These are phyloP conservation scores for Folsomia manolachei DNA, from an alignment of 2,888 invertebrate genomes.

Conservation along the genomic window DNA sequence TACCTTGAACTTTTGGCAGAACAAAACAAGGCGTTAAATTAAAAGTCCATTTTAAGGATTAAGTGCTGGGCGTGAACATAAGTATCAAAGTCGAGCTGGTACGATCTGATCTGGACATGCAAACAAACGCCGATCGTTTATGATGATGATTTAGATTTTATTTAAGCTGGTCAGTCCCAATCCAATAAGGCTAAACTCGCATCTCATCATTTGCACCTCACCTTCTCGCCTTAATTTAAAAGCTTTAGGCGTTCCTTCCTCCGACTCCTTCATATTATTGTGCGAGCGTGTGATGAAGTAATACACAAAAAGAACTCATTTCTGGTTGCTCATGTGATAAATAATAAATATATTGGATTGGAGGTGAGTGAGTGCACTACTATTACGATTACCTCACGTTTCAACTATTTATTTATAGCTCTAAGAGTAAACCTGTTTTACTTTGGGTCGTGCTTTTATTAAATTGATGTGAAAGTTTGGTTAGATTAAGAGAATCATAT, in stretches of 20 bases:
- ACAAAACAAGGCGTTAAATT: neutral
- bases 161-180: neutral
- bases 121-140: neutral
- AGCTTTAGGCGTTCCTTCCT: neutral
- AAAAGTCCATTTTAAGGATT: conserved; percentile 6
- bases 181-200: neutral
- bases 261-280: neutral
- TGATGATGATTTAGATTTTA: conserved; percentile 1
- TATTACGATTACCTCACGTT: conserved; percentile 2
- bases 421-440: no score
- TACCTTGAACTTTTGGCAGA: neutral
- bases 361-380: neutral
- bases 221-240: neutral
- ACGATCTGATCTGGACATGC: neutral
- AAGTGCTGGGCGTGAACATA: conserved; percentile 1
- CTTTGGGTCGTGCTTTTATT: no score
- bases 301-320: no score
- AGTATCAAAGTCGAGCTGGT: neutral
- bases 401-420: conserved; percentile 8
- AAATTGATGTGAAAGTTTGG: no score
- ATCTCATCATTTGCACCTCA: neutral
- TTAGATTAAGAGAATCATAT: no score
- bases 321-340: neutral
- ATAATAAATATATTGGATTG: neutral
- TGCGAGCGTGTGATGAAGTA: neutral